Evolutionary conservation across 1,140 invertebrate species (phyloP).

Genomic region (Drosophila sturtevanti): DNA sequence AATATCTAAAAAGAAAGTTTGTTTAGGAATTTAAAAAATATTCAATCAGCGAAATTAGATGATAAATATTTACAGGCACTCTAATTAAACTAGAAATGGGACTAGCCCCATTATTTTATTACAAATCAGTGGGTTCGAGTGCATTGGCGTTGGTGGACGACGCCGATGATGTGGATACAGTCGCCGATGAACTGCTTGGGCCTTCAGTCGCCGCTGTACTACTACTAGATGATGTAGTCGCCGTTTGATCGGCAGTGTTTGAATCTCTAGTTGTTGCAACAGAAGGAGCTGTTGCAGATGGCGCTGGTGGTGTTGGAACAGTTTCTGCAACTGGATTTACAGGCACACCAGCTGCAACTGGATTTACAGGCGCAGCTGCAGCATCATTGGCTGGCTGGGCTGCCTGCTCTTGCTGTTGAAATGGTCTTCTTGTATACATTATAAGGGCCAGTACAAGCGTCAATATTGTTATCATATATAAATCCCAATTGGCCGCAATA

Average conservation of each 20-base stretch:
- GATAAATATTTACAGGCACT: slow-evolving; percentile 80
- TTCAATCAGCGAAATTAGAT: slow-evolving; percentile 64
- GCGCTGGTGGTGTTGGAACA: not conserved
- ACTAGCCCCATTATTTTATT: slow-evolving; percentile 65
- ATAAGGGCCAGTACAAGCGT: slow-evolving; percentile 92
- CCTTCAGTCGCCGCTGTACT: not conserved
- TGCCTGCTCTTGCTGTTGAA: slow-evolving; percentile 74
- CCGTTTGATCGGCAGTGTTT: not conserved
- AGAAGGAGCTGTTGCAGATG: not conserved
- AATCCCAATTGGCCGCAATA: slow-evolving; percentile 95
- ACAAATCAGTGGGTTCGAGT: slow-evolving; percentile 79
- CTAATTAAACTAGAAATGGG: slow-evolving; percentile 72
- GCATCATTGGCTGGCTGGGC: slow-evolving; percentile 34
- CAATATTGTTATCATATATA: slow-evolving; percentile 94
- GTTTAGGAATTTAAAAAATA: slow-evolving; percentile 72
- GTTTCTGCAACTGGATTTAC: slow-evolving; percentile 1
- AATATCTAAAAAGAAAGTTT: slow-evolving; percentile 73
- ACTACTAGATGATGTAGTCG: not conserved
- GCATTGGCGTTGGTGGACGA: slow-evolving; percentile 40
- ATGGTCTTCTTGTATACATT: slow-evolving; percentile 89
- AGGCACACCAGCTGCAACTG: slow-evolving; percentile 22
- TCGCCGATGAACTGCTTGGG: slow-evolving; percentile 5
- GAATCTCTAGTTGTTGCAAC: not conserved
- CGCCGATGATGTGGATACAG: slow-evolving; percentile 28
- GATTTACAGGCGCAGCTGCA: slow-evolving; percentile 21